Evolutionary conservation across 2,113 vertebrate species (phyloP).

Genomic region (Mus musculus): DNA sequence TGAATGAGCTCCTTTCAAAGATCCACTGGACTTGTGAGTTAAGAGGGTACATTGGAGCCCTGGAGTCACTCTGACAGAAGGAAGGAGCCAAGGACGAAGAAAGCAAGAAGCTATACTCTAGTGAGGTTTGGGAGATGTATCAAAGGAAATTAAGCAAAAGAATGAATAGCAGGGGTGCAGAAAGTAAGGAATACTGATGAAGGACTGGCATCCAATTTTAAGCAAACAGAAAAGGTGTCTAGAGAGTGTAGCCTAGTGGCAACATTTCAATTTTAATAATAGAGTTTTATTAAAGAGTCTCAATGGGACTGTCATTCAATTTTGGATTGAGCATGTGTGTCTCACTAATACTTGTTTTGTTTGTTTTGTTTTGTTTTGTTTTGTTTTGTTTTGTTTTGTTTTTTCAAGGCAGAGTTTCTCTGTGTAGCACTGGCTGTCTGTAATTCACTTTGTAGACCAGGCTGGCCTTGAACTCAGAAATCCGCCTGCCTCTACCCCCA

Average conservation of each 20-base stretch:
- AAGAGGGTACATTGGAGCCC: background rate
- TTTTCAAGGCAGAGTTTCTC: too few species aligned
- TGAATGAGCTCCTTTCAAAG: background rate
- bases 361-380: too few species aligned
- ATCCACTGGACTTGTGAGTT: background rate
- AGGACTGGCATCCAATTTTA: background rate
- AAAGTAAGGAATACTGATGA: background rate
- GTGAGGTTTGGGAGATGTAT: background rate
- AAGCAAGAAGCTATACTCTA: background rate
- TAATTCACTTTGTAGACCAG: too few species aligned
- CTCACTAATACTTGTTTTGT: background rate
- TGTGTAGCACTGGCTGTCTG: too few species aligned
- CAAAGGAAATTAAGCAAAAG: background rate
- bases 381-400: too few species aligned
- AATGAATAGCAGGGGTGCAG: background rate
- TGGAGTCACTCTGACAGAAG: background rate
- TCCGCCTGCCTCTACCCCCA: too few species aligned
- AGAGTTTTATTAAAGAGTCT: background rate
- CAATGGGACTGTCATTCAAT: background rate
- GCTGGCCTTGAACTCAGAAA: too few species aligned
- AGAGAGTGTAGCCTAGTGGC: background rate
- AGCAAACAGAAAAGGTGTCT: background rate
- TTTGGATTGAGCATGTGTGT: slow-evolving; percentile 2
- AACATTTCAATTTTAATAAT: background rate
- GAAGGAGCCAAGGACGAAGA: background rate